A percentile compares a stretch with the other conserved stretches of the same genome.
phyloP scores from a whole-genome alignment of 2,888 invertebrate species.

The Pandemis heparana region DNA sequence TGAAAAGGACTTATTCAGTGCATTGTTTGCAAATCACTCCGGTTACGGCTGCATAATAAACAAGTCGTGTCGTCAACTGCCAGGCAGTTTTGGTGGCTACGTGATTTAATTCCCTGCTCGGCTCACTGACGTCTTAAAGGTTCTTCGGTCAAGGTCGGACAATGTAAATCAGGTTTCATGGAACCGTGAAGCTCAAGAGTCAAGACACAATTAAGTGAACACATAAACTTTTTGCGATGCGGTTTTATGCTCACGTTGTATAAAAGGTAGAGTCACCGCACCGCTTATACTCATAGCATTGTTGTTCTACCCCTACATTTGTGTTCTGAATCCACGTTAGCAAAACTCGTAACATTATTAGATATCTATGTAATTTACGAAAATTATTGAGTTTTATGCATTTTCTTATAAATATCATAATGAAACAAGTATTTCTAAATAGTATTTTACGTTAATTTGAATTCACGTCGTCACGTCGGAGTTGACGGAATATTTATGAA shows the following conservation, averaged over 20 bases:
- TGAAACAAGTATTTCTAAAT: too few relatives aligned
- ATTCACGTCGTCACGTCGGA: too few relatives aligned
- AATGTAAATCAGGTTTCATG: slow-evolving; percentile 46
- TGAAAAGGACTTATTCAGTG: slow-evolving; percentile 60
- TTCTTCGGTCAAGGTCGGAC: slow-evolving; percentile 52
- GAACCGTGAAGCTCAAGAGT: slow-evolving; percentile 40
- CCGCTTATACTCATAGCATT: background rate
- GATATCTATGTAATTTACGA: background rate
- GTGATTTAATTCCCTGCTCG: slow-evolving; percentile 50
- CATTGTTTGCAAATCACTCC: slow-evolving; percentile 60
- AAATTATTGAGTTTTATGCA: background rate
- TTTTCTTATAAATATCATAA: too few relatives aligned
- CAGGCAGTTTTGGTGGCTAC: slow-evolving; percentile 46
- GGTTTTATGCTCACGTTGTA: slow-evolving; percentile 26
- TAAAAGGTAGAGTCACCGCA: background rate
- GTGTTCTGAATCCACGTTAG: background rate
- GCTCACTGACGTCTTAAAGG: slow-evolving; percentile 49
- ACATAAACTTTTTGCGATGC: slow-evolving; percentile 35
- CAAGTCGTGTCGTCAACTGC: slow-evolving; percentile 42
- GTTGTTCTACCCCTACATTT: background rate
- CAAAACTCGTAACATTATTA: background rate
- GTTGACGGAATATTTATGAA: too few relatives aligned
- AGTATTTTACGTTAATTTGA: too few relatives aligned
- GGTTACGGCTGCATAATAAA: slow-evolving; percentile 46
- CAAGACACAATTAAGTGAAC: slow-evolving; percentile 37